Evolutionary conservation across 2,888 invertebrate species (phyloP).

Genomic region (Beris chalybata): DNA sequence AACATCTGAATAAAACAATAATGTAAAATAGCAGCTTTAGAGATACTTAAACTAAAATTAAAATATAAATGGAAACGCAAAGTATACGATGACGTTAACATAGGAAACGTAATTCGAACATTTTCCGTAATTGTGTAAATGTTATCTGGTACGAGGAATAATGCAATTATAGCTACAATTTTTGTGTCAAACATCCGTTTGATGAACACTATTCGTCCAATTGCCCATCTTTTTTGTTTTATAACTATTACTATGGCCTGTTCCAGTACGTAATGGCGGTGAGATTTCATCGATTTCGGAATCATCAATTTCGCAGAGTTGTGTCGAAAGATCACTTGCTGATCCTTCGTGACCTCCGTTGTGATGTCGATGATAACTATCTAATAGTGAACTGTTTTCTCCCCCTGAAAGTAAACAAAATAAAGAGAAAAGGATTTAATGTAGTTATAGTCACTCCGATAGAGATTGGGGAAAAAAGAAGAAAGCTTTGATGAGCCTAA

Average conservation of each 20-base stretch:
- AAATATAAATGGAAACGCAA: background rate
- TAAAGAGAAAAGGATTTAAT: background rate
- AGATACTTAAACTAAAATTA: background rate
- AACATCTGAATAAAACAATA: background rate
- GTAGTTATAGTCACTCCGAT: too few species aligned
- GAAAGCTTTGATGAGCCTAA: too few species aligned
- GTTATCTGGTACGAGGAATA: constrained; percentile 20
- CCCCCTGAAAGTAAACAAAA: constrained; percentile 18
- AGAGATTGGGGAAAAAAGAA: too few species aligned
- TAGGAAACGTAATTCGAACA: background rate
- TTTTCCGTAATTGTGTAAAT: constrained; percentile 1
- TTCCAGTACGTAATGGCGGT: constrained; percentile 6
- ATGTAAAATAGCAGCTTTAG: background rate
- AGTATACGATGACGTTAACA: background rate
- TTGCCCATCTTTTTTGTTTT: constrained; percentile 36
- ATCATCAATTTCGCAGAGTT: constrained; percentile 55
- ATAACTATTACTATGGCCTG: constrained; percentile 19
- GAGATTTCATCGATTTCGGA: constrained; percentile 68
- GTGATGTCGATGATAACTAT: constrained; percentile 55
- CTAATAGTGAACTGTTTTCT: constrained; percentile 47
- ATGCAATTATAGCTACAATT: constrained; percentile 4
- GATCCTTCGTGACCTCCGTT: constrained; percentile 80
- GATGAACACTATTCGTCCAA: constrained; percentile 44
- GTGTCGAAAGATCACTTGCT: constrained; percentile 60
- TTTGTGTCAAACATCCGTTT: constrained; percentile 44